phyloP scores from a whole-genome alignment of 2,797 vertebrate genomes.

The Garrulus glandarius region DNA sequence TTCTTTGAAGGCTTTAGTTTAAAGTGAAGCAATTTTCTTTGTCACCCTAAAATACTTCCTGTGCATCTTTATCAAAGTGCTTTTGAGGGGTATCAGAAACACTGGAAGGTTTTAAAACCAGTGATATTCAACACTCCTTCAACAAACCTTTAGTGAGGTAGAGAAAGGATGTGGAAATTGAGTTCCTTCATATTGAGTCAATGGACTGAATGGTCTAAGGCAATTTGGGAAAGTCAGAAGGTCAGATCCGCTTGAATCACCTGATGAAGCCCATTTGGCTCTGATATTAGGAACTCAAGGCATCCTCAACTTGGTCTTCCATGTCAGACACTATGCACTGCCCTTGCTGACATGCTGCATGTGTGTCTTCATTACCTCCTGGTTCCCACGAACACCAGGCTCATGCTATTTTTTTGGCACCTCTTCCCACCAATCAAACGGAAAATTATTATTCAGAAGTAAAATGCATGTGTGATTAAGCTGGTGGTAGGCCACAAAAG shows the following conservation, averaged over 20 bases:
- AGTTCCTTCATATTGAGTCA: neutral
- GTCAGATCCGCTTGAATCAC: neutral
- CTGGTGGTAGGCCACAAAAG: neutral
- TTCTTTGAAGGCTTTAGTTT: neutral
- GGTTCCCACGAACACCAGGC: fast-evolving
- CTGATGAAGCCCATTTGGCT: neutral
- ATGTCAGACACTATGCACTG: fast-evolving
- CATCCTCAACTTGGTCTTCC: neutral
- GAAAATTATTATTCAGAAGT: neutral
- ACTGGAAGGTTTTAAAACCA: neutral
- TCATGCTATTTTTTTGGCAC: neutral
- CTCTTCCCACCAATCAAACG: fast-evolving
- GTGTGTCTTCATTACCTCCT: neutral
- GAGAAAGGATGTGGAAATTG: neutral
- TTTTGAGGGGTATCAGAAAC: neutral
- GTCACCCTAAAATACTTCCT: neutral
- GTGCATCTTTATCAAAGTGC: neutral
- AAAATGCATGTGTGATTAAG: neutral
- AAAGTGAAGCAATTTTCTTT: neutral
- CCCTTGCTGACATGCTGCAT: too few relatives aligned
- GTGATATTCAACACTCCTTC: neutral
- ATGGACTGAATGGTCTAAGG: neutral
- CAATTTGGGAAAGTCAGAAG: neutral
- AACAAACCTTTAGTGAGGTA: neutral
- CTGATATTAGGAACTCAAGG: neutral